These are phyloP conservation scores for Chironomus riparius DNA, from an alignment of 2,888 invertebrate genomes.

Conservation along the genomic window DNA sequence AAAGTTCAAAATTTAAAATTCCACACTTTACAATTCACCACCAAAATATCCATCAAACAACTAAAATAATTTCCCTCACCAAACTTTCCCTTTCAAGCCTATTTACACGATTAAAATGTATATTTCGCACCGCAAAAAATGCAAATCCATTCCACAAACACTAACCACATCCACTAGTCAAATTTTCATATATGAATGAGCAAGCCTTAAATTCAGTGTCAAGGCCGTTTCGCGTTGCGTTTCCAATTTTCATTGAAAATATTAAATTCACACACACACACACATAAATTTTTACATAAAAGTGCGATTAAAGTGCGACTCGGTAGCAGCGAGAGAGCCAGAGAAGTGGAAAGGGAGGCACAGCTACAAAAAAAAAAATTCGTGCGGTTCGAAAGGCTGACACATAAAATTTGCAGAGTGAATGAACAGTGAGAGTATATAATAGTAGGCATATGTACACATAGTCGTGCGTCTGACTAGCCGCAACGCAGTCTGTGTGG, in stretches of 20 bases:
- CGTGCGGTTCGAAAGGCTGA: not conserved
- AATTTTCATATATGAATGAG: too few relatives aligned
- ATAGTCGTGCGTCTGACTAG: conserved; percentile 1
- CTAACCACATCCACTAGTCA: too few relatives aligned
- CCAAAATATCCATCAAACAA: too few relatives aligned
- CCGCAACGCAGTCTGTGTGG: conserved; percentile 1
- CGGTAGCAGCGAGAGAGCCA: not conserved
- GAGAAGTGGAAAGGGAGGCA: not conserved
- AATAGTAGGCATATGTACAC: conserved; percentile 3
- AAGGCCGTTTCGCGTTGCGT: conserved; percentile 12
- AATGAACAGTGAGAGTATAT: not conserved
- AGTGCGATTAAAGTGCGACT: conserved; percentile 15
- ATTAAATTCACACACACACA: not conserved
- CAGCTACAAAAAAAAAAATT: not conserved
- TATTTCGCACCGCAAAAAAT: too few relatives aligned
- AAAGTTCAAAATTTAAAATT: too few relatives aligned
- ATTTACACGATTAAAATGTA: too few relatives aligned
- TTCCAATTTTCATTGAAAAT: not conserved
- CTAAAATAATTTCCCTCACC: too few relatives aligned
- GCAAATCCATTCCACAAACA: too few relatives aligned
- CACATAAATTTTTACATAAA: conserved; percentile 3
- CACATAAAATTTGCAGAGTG: not conserved
- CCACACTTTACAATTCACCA: too few relatives aligned
- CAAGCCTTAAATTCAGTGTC: not conserved
- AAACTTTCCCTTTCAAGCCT: too few relatives aligned